phyloP scores from a whole-genome alignment of 1,140 invertebrate species.

The Drosophila elegans region DNA sequence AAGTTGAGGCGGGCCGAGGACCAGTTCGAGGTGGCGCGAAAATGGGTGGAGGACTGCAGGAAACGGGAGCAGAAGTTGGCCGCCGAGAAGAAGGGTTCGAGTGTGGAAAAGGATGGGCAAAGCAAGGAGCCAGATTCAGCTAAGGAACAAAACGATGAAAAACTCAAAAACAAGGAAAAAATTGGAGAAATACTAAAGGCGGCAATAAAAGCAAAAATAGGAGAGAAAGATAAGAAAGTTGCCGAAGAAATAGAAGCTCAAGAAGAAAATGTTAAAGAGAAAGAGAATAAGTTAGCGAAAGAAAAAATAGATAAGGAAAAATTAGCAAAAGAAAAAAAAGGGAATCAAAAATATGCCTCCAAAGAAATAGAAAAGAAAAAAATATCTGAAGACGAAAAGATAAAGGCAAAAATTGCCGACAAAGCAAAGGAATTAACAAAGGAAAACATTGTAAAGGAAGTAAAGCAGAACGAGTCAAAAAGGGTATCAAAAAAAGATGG shows the following conservation, averaged over 20 bases:
- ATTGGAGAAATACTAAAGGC: slow-evolving; percentile 15
- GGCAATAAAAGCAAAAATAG: slow-evolving; percentile 13
- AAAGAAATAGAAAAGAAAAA: not conserved
- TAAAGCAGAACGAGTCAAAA: not conserved
- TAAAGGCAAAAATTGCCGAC: not conserved
- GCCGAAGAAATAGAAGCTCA: not conserved
- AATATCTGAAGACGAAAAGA: not conserved
- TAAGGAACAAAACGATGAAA: no score
- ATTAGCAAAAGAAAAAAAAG: not conserved
- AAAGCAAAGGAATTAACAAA: not conserved
- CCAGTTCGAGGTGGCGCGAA: slow-evolving; percentile 60
- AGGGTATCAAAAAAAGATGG: not conserved
- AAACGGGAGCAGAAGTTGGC: not conserved
- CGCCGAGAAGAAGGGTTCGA: not conserved
- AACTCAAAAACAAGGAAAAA: not conserved
- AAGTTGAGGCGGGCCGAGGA: slow-evolving; percentile 65
- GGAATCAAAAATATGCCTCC: not conserved
- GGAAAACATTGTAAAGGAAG: not conserved
- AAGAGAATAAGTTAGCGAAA: not conserved
- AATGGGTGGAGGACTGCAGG: slow-evolving; percentile 30
- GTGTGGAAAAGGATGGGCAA: not conserved
- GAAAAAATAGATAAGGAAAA: not conserved
- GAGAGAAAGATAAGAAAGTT: not conserved
- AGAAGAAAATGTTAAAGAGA: not conserved
- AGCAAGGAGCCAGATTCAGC: not conserved